phyloP scores from a whole-genome alignment of 2,888 invertebrate genomes.

The Acronicta aceris region DNA sequence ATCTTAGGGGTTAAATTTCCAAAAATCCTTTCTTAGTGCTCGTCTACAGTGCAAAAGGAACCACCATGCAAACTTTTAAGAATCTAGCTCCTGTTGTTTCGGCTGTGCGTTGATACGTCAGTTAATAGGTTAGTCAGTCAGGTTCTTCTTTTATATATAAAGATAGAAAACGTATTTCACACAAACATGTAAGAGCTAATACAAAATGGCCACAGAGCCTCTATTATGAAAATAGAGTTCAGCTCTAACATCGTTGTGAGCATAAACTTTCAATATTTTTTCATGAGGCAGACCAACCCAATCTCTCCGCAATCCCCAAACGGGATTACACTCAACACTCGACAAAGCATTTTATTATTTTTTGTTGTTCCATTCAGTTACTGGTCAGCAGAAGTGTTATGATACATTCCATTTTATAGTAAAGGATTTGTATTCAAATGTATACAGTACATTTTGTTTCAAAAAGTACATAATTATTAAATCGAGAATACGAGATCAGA shows the following conservation, averaged over 20 bases:
- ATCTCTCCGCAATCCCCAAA: conserved; percentile 52
- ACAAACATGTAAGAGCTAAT: conserved; percentile 11
- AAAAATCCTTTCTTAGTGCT: too few relatives aligned
- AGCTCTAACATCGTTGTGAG: conserved; percentile 36
- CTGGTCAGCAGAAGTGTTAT: conserved; percentile 32
- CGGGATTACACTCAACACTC: conserved; percentile 46
- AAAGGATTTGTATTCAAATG: not conserved
- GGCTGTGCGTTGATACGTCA: too few relatives aligned
- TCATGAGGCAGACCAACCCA: conserved; percentile 53
- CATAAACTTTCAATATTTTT: conserved; percentile 60
- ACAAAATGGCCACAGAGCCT: conserved; percentile 13
- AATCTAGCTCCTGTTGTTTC: too few relatives aligned
- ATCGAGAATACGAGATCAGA: not conserved
- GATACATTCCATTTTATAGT: conserved; percentile 12
- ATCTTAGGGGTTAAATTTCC: too few relatives aligned
- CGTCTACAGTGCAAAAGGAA: too few relatives aligned
- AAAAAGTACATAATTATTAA: not conserved
- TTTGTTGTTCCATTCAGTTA: conserved; percentile 49
- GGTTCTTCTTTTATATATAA: too few relatives aligned
- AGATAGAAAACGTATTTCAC: conserved; percentile 3
- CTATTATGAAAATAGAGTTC: conserved; percentile 48
- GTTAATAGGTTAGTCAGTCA: too few relatives aligned
- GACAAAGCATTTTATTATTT: conserved; percentile 42
- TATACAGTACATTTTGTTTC: too few relatives aligned
- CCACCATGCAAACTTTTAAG: too few relatives aligned